A percentile compares a stretch with the other conserved stretches of the same genome.
phyloP scores from a whole-genome alignment of 2,797 vertebrate genomes.

The Rhinella marina region DNA sequence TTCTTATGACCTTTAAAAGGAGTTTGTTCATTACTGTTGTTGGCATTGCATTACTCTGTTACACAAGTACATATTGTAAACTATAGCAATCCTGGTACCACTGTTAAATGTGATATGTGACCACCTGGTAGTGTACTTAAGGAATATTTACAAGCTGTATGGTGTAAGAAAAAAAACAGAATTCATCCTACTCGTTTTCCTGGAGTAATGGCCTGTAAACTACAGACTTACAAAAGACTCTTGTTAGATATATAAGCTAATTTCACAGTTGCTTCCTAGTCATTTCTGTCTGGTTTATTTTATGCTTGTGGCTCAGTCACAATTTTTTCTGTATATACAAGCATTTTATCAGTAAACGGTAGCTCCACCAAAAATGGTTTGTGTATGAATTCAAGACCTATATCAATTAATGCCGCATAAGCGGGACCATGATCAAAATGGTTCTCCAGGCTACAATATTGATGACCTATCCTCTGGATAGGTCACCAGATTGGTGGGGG shows the following conservation, averaged over 20 bases:
- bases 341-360: background rate
- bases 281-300: background rate
- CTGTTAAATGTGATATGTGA: conserved; percentile 33
- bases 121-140: conserved; percentile 36
- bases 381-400: background rate
- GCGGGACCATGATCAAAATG: no score
- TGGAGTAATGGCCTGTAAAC: background rate
- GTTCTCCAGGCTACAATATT: no score
- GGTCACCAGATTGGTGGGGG: no score
- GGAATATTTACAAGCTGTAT: conserved; percentile 21
- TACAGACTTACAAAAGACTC: background rate
- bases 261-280: background rate
- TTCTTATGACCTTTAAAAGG: conserved; percentile 9
- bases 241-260: conserved; percentile 1
- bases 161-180: background rate
- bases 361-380: background rate
- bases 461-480: no score
- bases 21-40: conserved; percentile 8
- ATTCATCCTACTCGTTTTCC: conserved; percentile 15
- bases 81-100: background rate
- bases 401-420: background rate
- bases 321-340: background rate
- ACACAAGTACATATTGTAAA: conserved; percentile 5
- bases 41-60: conserved; percentile 10
- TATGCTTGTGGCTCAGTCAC: background rate